Percentiles rank a stretch among this genome's conserved stretches.
phyloP scores from a whole-genome alignment of 2,797 vertebrate species.

The Poeciliopsis paucimaculata region DNA sequence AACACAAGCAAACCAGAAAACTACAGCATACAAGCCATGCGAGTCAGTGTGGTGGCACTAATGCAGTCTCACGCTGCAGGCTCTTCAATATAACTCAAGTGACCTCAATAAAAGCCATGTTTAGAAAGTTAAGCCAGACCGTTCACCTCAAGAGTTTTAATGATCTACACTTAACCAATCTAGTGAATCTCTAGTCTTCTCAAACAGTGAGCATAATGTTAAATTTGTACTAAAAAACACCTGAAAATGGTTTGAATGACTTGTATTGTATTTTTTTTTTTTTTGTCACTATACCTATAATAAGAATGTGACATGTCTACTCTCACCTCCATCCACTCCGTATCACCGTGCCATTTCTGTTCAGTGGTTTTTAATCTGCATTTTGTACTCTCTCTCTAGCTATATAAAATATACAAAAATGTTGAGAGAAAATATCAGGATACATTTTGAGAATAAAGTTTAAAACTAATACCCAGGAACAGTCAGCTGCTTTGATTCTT shows the following conservation, averaged over 20 bases:
- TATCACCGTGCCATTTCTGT: slow-evolving; percentile 47
- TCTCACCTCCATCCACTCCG: slow-evolving; percentile 33
- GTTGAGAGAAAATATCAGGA: slow-evolving; percentile 53
- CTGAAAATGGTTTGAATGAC: slow-evolving; percentile 34
- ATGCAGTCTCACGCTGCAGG: slow-evolving; percentile 34
- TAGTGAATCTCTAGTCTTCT: not conserved
- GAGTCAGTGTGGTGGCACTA: slow-evolving; percentile 6
- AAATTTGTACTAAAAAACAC: not conserved
- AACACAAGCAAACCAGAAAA: not conserved
- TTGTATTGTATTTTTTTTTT: slow-evolving; percentile 22
- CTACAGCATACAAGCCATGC: not conserved
- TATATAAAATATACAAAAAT: slow-evolving; percentile 70
- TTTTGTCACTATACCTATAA: slow-evolving; percentile 26
- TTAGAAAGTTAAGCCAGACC: slow-evolving; percentile 8
- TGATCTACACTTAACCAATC: not conserved
- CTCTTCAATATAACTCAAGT: slow-evolving; percentile 45
- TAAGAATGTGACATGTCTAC: slow-evolving; percentile 31
- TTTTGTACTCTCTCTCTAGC: slow-evolving; percentile 77
- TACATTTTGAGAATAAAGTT: slow-evolving; percentile 78
- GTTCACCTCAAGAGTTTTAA: slow-evolving; percentile 31
- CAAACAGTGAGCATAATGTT: not conserved
- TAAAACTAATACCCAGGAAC: slow-evolving; percentile 59
- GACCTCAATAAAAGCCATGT: slow-evolving; percentile 54
- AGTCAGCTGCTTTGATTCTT: not conserved
- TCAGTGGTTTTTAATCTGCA: slow-evolving; percentile 73